Conservation (phyloP, 2,888 invertebrate species). For the Temnothorax unifasciatus region DNA sequence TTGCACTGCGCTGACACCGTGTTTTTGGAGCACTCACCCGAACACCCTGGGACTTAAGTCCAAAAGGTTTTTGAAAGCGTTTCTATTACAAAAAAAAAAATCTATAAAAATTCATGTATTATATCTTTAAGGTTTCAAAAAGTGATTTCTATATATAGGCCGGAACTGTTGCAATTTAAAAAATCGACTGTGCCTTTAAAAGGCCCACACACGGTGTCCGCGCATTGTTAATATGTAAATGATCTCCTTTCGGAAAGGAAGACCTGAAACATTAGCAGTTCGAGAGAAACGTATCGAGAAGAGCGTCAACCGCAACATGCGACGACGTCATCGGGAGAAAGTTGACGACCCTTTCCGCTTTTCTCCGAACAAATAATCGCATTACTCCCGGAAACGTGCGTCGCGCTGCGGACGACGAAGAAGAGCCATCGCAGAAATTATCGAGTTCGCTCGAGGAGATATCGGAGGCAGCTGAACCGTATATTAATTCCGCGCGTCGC, state of each 20-base stretch:
- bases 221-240: not conserved
- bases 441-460: conserved; percentile 54
- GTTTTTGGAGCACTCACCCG: too few relatives aligned
- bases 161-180: too few relatives aligned
- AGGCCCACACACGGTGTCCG: too few relatives aligned
- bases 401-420: not conserved
- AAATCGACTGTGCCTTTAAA: too few relatives aligned
- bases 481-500: conserved; percentile 59
- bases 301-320: not conserved
- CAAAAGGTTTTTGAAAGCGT: too few relatives aligned
- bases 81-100: too few relatives aligned
- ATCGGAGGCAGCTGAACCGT: conserved; percentile 58
- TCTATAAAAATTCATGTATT: too few relatives aligned
- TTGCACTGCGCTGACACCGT: too few relatives aligned
- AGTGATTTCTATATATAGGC: too few relatives aligned
- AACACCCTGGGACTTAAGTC: too few relatives aligned
- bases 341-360: not conserved
- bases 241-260: not conserved
- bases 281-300: not conserved
- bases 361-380: conserved; percentile 28
- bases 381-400: conserved; percentile 14
- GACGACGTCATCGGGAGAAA: not conserved
- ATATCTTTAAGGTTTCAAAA: too few relatives aligned
- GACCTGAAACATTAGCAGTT: not conserved
- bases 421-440: conserved; percentile 46